Base-by-base conservation (phyloP, 1,140 invertebrate species). In the Heliconius nattereri region DNA sequence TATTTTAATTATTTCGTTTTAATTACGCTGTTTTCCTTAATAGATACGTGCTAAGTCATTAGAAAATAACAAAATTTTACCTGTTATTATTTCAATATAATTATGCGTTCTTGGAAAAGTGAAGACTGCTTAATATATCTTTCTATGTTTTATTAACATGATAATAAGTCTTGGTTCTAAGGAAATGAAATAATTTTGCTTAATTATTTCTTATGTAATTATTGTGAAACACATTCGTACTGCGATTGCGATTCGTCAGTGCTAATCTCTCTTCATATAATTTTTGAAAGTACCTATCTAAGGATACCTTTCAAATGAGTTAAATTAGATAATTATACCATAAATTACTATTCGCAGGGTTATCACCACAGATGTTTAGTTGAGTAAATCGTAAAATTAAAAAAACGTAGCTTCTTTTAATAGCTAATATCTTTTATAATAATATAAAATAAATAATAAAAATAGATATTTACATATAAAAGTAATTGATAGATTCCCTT, bases 281-380 rank as follows among this genome's bases (percentile, higher is more conserved):
- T 16, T 66, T 29, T 66, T 26, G 2, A 26, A 66, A 66, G 60
- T 66, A 66, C 57, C 57, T 66, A 66, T 11, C 1, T 60, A 26
- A 78, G 82, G 71, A 75, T 79, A 83, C 84, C 82, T 74, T 73
- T 80, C 80, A 86, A 85, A 83, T 81, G 78, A n/a, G 72, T 78
- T 19, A 35, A 81, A 82, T 85, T 84, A 83, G 73, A 76, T 57
- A 79, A 76, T 70, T 72, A 45, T n/a, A 45, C 70, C n/a, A 60
- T 7, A 20, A 19, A 20, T 70, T 70, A 54, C 37, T 45, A 71
- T 73, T n/a, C 2, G 1, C 60, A 79, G 74, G 78, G 78, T 60
- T 83, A 32, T 76, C 71, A 60, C 49, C 54, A 57, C 23, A 23
- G 0, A 40, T 40, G 11, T 5, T 40, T 40, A 5, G n/a, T 57